Conservation (phyloP, 2,797 vertebrate species). For the Chelmon rostratus region DNA sequence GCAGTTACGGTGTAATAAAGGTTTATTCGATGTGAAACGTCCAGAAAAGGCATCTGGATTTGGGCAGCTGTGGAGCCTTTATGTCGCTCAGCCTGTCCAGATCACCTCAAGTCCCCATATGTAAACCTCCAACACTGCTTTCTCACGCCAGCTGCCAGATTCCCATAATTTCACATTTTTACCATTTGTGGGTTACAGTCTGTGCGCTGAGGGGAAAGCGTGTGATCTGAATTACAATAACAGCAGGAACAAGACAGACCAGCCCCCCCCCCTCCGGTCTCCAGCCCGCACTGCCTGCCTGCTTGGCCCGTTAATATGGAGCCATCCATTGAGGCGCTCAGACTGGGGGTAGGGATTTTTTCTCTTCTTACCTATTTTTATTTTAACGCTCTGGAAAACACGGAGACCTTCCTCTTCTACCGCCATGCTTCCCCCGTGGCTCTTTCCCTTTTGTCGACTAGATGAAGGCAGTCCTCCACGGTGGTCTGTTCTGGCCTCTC, state of each 20-base stretch:
- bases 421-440: conserved; percentile 89
- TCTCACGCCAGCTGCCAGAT: conserved; percentile 64
- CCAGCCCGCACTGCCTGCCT: conserved; percentile 46
- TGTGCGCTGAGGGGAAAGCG: conserved; percentile 32
- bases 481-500: conserved; percentile 70
- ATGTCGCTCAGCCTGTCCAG: conserved; percentile 26
- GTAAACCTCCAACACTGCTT: conserved; percentile 34
- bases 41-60: conserved; percentile 62
- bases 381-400: conserved; percentile 98
- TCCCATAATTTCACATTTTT: conserved; percentile 54
- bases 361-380: conserved; percentile 94
- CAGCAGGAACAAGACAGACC: conserved; percentile 60
- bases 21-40: conserved; percentile 43
- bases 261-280: conserved; percentile 32
- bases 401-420: conserved; percentile 98
- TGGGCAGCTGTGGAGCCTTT: conserved; percentile 64
- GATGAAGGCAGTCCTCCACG: conserved; percentile 71
- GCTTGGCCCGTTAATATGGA: conserved; percentile 70
- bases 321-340: conserved; percentile 68
- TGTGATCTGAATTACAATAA: conserved; percentile 82
- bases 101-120: conserved; percentile 41
- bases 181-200: conserved; percentile 33
- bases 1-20: conserved; percentile 50
- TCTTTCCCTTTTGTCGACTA: conserved; percentile 66
- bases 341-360: conserved; percentile 71